Conservation (phyloP, 1,140 invertebrate species). For the Camponotus vicinus region DNA sequence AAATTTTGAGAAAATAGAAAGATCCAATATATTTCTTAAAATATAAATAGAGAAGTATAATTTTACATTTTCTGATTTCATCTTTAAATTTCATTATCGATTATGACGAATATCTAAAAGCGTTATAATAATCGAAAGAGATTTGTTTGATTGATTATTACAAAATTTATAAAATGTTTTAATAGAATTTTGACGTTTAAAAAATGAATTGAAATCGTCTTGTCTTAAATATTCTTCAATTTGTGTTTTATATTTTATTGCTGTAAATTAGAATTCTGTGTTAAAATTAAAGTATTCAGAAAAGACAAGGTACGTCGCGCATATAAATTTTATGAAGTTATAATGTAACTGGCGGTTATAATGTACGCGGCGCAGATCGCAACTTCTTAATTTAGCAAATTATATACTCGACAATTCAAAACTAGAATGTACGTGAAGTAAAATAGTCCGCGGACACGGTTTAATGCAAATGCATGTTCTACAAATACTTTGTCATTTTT, state of each 20-base stretch:
- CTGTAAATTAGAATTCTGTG: slow-evolving; percentile 14
- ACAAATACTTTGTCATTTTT: not conserved
- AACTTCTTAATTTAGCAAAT: slow-evolving; percentile 23
- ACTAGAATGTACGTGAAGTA: slow-evolving; percentile 11
- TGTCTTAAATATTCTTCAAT: no score
- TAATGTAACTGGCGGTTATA: not conserved
- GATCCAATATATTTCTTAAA: not conserved
- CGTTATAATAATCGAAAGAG: not conserved
- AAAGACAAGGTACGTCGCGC: not conserved
- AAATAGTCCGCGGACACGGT: not conserved
- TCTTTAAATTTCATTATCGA: not conserved
- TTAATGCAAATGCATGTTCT: not conserved
- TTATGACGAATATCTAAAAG: not conserved
- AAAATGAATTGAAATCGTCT: not conserved
- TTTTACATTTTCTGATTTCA: not conserved
- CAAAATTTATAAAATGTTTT: not conserved
- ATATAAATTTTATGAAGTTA: not conserved
- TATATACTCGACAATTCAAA: slow-evolving; percentile 1
- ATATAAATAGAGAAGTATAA: not conserved
- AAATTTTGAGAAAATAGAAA: not conserved
- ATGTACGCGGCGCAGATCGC: not conserved
- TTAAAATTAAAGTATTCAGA: not conserved
- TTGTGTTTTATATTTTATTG: no score
- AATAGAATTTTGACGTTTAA: not conserved
- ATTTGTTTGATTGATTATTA: not conserved